Evolutionary conservation across 2,797 vertebrate genomes (phyloP).

Genomic region (Potorous gilbertii): DNA sequence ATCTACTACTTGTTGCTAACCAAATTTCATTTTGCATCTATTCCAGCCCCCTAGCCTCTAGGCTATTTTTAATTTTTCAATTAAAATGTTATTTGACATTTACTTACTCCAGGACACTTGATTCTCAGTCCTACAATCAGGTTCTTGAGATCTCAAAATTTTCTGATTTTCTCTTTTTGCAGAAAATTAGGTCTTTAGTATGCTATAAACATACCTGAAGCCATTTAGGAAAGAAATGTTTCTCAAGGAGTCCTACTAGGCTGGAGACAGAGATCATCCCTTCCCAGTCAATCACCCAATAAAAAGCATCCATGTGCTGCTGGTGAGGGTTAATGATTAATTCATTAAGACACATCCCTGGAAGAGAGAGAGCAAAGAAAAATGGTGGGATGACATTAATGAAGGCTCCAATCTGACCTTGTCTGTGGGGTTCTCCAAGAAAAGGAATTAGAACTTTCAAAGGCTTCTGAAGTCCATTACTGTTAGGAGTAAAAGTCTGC

Average conservation of each 20-base stretch:
- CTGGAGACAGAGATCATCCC: constrained; percentile 96
- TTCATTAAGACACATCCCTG: constrained; percentile 95
- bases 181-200: not conserved
- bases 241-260: constrained; percentile 94
- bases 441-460: not conserved
- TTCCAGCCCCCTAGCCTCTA: not conserved
- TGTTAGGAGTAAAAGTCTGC: not conserved
- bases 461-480: accelerated
- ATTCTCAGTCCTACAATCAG: not conserved
- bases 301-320: constrained; percentile 98
- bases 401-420: not conserved
- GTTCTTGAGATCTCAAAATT: not conserved
- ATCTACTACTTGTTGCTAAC: not conserved
- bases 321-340: constrained; percentile 97
- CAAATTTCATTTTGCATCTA: not conserved
- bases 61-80: not conserved
- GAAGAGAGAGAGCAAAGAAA: constrained; percentile 3
- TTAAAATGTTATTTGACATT: not conserved
- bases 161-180: not conserved
- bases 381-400: not conserved
- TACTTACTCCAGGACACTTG: not conserved
- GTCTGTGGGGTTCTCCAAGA: not conserved
- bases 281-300: constrained; percentile 99
- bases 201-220: constrained; percentile 89
- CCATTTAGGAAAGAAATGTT: constrained; percentile 99